Conservation (phyloP, 2,797 vertebrate species). For the Leontopithecus rosalia region DNA sequence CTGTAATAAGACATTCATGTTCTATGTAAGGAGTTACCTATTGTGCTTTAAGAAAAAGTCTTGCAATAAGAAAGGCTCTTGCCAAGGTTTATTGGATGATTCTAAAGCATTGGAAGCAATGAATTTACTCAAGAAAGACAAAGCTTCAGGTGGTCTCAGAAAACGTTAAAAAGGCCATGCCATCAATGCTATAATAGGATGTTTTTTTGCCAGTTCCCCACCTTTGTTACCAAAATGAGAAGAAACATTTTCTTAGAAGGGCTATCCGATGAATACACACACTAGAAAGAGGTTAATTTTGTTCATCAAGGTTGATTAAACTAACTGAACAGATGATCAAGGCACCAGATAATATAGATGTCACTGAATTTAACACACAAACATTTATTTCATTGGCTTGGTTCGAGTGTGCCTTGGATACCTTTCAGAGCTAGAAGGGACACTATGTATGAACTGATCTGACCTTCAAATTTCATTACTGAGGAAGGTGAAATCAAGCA, state of each 20-base stretch:
- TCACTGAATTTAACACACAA: neutral
- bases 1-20: slow-evolving; percentile 56
- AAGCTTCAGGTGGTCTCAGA: neutral
- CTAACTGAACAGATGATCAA: neutral
- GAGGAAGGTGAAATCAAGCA: neutral
- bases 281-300: neutral
- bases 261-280: neutral
- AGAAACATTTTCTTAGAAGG: neutral
- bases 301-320: neutral
- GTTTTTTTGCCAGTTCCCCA: neutral
- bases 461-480: neutral
- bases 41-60: slow-evolving; percentile 32
- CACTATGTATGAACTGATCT: neutral
- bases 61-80: neutral
- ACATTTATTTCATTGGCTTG: neutral
- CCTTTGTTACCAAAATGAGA: neutral
- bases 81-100: neutral
- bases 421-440: neutral
- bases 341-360: neutral
- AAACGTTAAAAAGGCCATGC: neutral
- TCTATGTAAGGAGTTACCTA: slow-evolving; percentile 55
- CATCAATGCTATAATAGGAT: neutral
- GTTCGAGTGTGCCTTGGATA: neutral
- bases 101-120: slow-evolving; percentile 43
- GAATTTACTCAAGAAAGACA: neutral